phyloP scores from a whole-genome alignment of 2,113 vertebrate genomes.

The rat (Rattus norvegicus) region GRCr8 NC_086035.1:18208001-18208500 shows the following conservation, averaged over 20 bases:
- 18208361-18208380: neutral
- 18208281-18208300: neutral
- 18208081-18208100: neutral
- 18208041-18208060: neutral
- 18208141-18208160: neutral
- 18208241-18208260: slow-evolving; percentile 1
- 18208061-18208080: slow-evolving; percentile 26
- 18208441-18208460: neutral
- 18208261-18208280: neutral
- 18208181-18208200: slow-evolving; percentile 13
- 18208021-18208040: neutral
- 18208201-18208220: slow-evolving; percentile 11
- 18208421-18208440: neutral
- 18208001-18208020: neutral
- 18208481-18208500: neutral
- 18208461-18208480: neutral
- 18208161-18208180: neutral
- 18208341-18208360: neutral
- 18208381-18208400: neutral
- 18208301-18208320: neutral
- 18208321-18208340: neutral
- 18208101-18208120: neutral
- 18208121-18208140: neutral
- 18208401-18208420: neutral
- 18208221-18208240: neutral